Percentiles rank a stretch among this genome's conserved stretches.
Evolutionary conservation across 2,797 vertebrate genomes (phyloP).

Genomic region (Vipera latastei): DNA sequence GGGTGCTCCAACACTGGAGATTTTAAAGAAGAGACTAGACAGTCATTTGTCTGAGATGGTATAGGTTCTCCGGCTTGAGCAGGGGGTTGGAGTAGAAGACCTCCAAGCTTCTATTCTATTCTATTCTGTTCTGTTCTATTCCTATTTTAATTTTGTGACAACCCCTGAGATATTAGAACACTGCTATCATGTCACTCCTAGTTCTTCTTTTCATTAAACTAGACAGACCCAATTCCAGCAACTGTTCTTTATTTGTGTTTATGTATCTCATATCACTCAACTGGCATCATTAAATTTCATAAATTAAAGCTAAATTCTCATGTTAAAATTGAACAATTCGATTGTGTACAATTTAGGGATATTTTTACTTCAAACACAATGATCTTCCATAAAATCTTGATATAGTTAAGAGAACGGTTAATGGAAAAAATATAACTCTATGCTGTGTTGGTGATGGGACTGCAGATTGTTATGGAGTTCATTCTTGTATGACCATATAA

Average conservation of each 20-base stretch:
- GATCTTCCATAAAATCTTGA: background rate
- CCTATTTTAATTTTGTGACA: too few species aligned
- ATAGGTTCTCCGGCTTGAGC: too few species aligned
- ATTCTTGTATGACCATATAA: background rate
- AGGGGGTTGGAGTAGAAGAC: too few species aligned
- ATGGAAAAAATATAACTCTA: background rate
- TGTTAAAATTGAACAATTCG: background rate
- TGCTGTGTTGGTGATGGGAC: background rate
- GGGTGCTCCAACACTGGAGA: too few species aligned
- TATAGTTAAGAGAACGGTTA: background rate
- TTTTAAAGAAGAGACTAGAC: too few species aligned
- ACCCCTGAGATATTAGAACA: too few species aligned
- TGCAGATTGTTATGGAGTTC: background rate
- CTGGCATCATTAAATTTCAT: background rate
- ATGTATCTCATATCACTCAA: background rate
- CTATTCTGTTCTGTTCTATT: too few species aligned
- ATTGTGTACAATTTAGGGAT: background rate
- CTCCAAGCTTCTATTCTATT: too few species aligned
- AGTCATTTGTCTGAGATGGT: too few species aligned
- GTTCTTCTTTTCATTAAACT: too few species aligned
- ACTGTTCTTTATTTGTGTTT: background rate
- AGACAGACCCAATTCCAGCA: too few species aligned
- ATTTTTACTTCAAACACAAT: background rate
- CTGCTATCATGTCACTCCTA: too few species aligned
- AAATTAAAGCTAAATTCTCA: background rate